Base-by-base conservation (phyloP, 1,140 invertebrate genomes). In the Diorhabda sublineata region DNA sequence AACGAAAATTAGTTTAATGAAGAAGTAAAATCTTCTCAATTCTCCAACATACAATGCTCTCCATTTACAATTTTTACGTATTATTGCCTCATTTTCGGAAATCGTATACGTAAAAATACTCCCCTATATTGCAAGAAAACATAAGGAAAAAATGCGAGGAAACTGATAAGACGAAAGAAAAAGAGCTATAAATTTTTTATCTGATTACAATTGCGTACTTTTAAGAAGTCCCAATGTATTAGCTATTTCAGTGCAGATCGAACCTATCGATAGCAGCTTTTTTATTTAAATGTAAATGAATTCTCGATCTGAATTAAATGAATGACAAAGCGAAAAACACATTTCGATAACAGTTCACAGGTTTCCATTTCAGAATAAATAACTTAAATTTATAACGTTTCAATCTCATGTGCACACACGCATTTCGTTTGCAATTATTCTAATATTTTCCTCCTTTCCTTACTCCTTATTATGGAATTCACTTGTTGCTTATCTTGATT, bases 231-330 rank as follows among this genome's bases (percentile, higher is more conserved):
- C 63, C 63, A 57, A 56, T 64, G 52, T 64, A 64, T 64, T 64
- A 64, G 63, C 63, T 41, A 64, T 64, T 64, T 57, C 63, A 57
- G 63, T 57, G 47, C n/a, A 47, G 63, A 64, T 64, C 45, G 63
- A 64, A 64, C 43, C 42, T 64, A 64, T 64, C 63, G 63, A 64
- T 64, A 64, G 63, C 63, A 64, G 47, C 63, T 64, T 42, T 64
- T 64, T 64, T 64, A 64, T 64, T 64, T 64, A 64, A 64, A 64
- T 64, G 63, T 64, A 64, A 64, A 64, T 64, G 63, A 64, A 64
- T 26, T 64, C 63, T 42, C 63, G 11, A 56, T 47, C 9, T 7
- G 5, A 57, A 47, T 64, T 43, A 42, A 64, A 47, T 64, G 63
- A 64, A 64, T 64, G 45, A 64, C 63, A 64, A 57, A 64, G 45